Percentiles rank a stretch among this genome's conserved stretches.
Conservation (phyloP, 2,113 vertebrate species). For the Bubalus kerabau region DNA sequence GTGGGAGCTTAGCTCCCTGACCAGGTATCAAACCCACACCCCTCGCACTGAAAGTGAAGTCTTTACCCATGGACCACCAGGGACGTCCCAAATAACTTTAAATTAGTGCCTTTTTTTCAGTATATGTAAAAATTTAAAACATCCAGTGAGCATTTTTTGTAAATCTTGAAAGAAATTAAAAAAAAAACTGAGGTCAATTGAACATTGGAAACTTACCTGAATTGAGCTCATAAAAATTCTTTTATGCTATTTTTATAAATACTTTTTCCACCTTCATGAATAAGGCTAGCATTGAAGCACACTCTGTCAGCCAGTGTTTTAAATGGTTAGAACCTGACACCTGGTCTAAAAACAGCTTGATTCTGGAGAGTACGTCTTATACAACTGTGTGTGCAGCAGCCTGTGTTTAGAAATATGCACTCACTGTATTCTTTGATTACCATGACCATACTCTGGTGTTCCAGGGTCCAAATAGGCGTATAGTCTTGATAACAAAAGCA, state of each 20-base stretch:
- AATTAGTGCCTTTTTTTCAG: conserved; percentile 43
- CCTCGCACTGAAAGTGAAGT: neutral
- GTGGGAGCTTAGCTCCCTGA: neutral
- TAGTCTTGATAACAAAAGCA: neutral
- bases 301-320: conserved; percentile 38
- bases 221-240: conserved; percentile 40
- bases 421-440: neutral
- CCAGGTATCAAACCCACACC: neutral
- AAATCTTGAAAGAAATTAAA: conserved; percentile 40
- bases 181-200: neutral
- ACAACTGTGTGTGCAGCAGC: conserved; percentile 16
- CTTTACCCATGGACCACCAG: neutral
- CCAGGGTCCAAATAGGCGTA: conserved; percentile 24
- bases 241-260: conserved; percentile 60
- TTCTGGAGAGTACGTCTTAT: conserved; percentile 27
- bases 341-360: conserved; percentile 42
- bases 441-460: conserved; percentile 1
- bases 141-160: conserved; percentile 48
- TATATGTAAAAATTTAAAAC: conserved; percentile 30
- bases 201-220: conserved; percentile 45
- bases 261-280: conserved; percentile 31
- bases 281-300: conserved; percentile 45
- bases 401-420: neutral
- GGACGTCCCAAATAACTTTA: conserved; percentile 35
- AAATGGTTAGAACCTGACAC: conserved; percentile 47